Evolutionary conservation across 1,140 invertebrate genomes (phyloP), one percentile per base, ranked within the genome.

Genomic region (Dreissena polymorpha): DNA sequence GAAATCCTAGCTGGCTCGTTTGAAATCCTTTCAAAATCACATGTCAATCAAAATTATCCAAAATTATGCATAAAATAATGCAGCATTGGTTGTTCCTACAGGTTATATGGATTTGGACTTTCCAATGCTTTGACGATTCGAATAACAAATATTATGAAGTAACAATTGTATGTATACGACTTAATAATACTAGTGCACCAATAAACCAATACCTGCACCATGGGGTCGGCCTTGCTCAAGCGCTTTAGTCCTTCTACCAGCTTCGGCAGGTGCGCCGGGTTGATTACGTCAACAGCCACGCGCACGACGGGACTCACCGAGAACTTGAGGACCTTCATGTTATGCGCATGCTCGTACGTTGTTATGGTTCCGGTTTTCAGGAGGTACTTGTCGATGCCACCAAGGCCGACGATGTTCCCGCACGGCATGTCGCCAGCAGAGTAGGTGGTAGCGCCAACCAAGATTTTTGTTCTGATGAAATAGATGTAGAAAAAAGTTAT

Each of bases 371-470:
- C 99, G 88, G 99, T 99, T 94, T 99, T 99, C 13, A 99, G 97
- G 88, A 99, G 95, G 94, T 98, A 99, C 93, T 99, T 98, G 95
- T 99, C 99, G 82, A 99, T 98, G 91, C 99, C 99, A 87, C 99
- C 98, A 88, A 99, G 95, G 95, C 99, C 99, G 92, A 98, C 99
- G 94, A 99, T 99, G 95, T 99, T 99, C 92, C 99, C 99, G 88
- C 96, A 98, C 76, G 99, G 99, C 84, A 99, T 98, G 94, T 99
- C 98, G 94, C 99, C 98, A 92, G 99, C 99, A 84, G 98, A 97
- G 94, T 99, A 98, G 51, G 97, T 97, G 88, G 98, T 98, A 95
- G 98, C 97, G 87, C 98, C 99, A 98, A 99, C 99, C 99, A 99
- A 99, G 84, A 99, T 95, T 92, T 99, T 98, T 39, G 99, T 99